Percentiles rank a stretch among this genome's conserved stretches.
phyloP scores from a whole-genome alignment of 2,888 invertebrate genomes.

The Chymomyza fuscimana region DNA sequence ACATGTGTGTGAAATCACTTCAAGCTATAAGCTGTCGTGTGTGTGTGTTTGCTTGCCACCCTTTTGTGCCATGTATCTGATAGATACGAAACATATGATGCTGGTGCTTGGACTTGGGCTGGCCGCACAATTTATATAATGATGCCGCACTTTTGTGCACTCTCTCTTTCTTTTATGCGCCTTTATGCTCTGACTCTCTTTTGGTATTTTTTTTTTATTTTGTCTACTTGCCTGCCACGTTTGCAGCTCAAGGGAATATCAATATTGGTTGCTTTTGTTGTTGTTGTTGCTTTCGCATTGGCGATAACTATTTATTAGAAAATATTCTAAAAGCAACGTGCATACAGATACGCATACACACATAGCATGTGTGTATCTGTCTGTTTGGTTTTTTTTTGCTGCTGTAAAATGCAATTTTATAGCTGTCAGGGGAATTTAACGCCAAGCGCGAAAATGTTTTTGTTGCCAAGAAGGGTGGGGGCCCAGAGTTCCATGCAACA shows the following conservation, averaged over 20 bases:
- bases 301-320: constrained; percentile 75
- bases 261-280: constrained; percentile 53
- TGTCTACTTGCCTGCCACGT: constrained; percentile 21
- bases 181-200: background rate
- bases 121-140: constrained; percentile 68
- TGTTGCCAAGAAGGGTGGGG: background rate
- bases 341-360: constrained; percentile 6
- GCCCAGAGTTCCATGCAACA: background rate
- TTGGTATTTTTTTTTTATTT: background rate
- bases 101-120: constrained; percentile 36
- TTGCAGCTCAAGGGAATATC: constrained; percentile 59
- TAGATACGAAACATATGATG: constrained; percentile 72
- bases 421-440: constrained; percentile 78
- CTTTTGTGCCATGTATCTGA: constrained; percentile 41
- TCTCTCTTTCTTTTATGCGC: background rate
- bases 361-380: constrained; percentile 29
- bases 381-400: constrained; percentile 38
- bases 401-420: constrained; percentile 79
- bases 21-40: constrained; percentile 38
- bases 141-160: constrained; percentile 70
- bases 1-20: constrained; percentile 72
- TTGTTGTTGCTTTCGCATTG: constrained; percentile 47
- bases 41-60: background rate
- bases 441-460: constrained; percentile 69
- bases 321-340: constrained; percentile 17